A percentile compares a stretch with the other conserved stretches of the same genome.
These are phyloP conservation scores for Thecocarcelia acutangulata DNA, from an alignment of 2,888 invertebrate genomes.

Conservation along the genomic window DNA sequence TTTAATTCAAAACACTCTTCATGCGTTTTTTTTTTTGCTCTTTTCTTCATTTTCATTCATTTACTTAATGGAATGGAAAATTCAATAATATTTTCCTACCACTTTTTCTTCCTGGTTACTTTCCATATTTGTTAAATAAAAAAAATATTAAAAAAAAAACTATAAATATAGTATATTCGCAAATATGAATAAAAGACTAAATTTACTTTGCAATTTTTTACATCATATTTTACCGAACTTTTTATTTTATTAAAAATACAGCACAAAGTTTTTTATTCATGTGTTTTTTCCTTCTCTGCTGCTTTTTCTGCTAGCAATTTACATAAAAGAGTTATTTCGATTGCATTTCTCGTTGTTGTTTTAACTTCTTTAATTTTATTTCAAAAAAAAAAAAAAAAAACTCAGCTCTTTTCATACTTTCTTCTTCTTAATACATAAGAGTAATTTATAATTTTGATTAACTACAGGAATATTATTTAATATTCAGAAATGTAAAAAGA, in stretches of 20 bases:
- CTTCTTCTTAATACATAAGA: conserved; percentile 8
- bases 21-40: conserved; percentile 27
- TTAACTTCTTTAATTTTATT: conserved; percentile 6
- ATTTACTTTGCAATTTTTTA: conserved; percentile 9
- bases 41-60: conserved; percentile 44
- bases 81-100: conserved; percentile 68
- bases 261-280: conserved; percentile 2
- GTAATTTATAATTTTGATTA: conserved; percentile 22
- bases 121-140: conserved; percentile 32
- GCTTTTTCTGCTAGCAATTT: conserved; percentile 25
- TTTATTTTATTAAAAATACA: conserved; percentile 32
- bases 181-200: conserved; percentile 44
- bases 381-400: conserved; percentile 1
- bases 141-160: too few relatives aligned
- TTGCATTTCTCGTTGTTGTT: conserved; percentile 35
- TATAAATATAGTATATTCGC: conserved; percentile 29
- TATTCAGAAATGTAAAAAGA: too few relatives aligned
- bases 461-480: too few relatives aligned
- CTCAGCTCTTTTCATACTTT: not conserved
- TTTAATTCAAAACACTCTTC: conserved; percentile 13
- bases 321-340: conserved; percentile 47
- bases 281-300: conserved; percentile 15
- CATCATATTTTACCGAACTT: conserved; percentile 15
- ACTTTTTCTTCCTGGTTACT: conserved; percentile 41
- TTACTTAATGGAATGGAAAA: conserved; percentile 71